phyloP scores from a whole-genome alignment of 2,113 vertebrate species.

The Panurus biarmicus region DNA sequence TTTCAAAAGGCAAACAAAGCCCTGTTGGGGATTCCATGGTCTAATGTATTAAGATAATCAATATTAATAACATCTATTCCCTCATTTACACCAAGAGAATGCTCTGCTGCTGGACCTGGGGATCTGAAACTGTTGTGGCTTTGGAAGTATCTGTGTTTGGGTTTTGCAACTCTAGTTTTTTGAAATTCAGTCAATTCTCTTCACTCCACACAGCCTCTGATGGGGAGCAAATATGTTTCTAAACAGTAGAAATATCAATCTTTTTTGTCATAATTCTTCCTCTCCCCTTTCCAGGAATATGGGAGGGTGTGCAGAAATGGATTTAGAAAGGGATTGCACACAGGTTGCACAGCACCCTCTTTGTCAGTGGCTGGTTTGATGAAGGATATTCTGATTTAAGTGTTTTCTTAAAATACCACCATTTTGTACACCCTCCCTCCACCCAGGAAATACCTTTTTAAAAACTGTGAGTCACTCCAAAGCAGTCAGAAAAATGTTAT shows the following conservation, averaged over 20 bases:
- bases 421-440: not conserved
- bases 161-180: not conserved
- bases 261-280: not conserved
- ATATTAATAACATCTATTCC: not conserved
- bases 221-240: not conserved
- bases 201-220: not conserved
- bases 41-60: not conserved
- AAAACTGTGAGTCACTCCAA: not conserved
- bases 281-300: not conserved
- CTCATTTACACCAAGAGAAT: not conserved
- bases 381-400: not conserved
- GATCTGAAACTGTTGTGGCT: not conserved
- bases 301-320: not conserved
- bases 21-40: not conserved
- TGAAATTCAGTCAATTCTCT: not conserved
- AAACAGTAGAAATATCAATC: not conserved
- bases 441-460: not conserved
- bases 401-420: not conserved
- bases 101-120: not conserved
- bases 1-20: not conserved
- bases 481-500: not conserved
- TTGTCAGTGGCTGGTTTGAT: not conserved
- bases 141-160: not conserved
- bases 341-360: not conserved
- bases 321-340: not conserved